Evolutionary conservation across 2,797 vertebrate genomes (phyloP), one percentile per base, ranked within the genome.

Genomic region (Gambelia wislizenii): DNA sequence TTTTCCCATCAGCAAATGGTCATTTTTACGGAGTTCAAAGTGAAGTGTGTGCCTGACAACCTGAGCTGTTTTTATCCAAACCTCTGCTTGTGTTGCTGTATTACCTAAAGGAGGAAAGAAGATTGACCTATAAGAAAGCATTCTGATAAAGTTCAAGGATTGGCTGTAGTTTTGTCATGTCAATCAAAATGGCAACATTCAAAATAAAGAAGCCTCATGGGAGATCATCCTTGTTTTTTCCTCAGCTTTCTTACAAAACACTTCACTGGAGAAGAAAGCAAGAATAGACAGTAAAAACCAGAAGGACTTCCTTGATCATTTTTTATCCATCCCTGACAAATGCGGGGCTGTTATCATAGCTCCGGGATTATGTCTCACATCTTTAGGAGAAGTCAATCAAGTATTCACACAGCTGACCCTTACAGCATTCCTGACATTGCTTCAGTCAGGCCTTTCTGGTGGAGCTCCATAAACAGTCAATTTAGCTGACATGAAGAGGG

Each of bases 351-450:
- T 75, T 90, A 74, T 36, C n/a, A 14, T 83, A 88, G 83, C 92
- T 86, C 70, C 91, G 78, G 75, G 82, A 92, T 92, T 83, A 77
- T 25, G 61, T 90, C 93, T 91, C 88, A 72, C 69, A 83, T 77
- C 90, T 93, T 91, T 72, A 87, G 85, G 90, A 93, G 83, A 86
- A 44, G 86, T 90, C 89, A 90, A 72, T 70, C 92, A 84, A 83
- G 64, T 88, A 89, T 77, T 67, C 92, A 33, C 70, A 70, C 84
- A 93, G 87, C 76, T 27, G 39, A 94, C 91, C 91, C 90, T 88
- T 67, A 39, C 8, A 0, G 89, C 93, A 95, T 96, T 95, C 93
- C 92, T 93, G 86, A 67, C 91, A 96, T 96, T 79, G 72, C 70
- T 94, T 90, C 87, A 85, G 91, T 89, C 91, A 93, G 93, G 83